phyloP scores from a whole-genome alignment of 2,888 invertebrate species.

The Drosophila trichaetosa region DNA sequence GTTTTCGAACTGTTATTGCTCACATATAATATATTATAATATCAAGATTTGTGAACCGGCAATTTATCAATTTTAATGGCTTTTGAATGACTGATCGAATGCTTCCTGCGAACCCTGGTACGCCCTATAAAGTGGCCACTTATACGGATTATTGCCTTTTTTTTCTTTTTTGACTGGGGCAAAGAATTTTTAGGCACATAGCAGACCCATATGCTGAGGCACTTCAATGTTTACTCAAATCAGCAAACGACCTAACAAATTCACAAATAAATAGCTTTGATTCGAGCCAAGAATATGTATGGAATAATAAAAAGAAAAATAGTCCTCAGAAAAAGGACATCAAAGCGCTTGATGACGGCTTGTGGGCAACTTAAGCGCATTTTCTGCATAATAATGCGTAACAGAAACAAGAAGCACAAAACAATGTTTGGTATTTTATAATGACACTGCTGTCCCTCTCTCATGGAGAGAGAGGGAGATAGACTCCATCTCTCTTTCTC shows the following conservation, averaged over 20 bases:
- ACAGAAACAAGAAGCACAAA: conserved; percentile 29
- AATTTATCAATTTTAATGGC: conserved; percentile 74
- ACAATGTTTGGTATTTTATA: conserved; percentile 47
- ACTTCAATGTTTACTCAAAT: conserved; percentile 63
- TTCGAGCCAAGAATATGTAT: conserved; percentile 38
- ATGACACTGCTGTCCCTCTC: conserved; percentile 17
- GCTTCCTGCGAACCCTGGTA: conserved; percentile 27
- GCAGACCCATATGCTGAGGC: conserved; percentile 9
- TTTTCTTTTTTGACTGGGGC: conserved; percentile 3
- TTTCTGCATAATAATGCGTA: conserved; percentile 72
- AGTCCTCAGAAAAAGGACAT: conserved; percentile 58
- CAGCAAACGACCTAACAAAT: conserved; percentile 59
- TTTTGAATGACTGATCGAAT: conserved; percentile 53
- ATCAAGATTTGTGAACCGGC: conserved; percentile 36
- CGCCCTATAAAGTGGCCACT: conserved; percentile 66
- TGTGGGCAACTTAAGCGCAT: conserved; percentile 59
- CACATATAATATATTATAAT: conserved; percentile 1
- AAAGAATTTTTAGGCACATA: conserved; percentile 8
- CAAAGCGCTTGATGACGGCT: conserved; percentile 57
- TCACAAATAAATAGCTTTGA: conserved; percentile 72
- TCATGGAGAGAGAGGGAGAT: no score
- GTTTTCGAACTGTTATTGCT: conserved; percentile 27
- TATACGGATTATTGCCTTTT: conserved; percentile 75
- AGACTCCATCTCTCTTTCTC: not conserved
- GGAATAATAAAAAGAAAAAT: not conserved